Conservation (phyloP, 2,797 vertebrate genomes). For the Phoebastria nigripes region DNA sequence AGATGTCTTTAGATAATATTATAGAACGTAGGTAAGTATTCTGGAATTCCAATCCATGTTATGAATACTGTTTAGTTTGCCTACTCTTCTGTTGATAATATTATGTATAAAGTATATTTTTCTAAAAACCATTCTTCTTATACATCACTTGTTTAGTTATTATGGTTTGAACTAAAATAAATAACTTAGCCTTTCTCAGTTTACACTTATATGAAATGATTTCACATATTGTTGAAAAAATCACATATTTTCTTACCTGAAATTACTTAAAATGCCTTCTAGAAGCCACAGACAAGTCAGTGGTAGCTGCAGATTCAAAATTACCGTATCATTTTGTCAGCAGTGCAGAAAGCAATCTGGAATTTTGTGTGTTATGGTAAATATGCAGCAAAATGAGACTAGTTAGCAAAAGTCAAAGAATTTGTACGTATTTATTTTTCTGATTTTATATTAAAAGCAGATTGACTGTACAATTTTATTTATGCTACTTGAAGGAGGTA, state of each 20-base stretch:
- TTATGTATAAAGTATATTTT: not conserved
- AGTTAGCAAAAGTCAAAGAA: not conserved
- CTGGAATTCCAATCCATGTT: not conserved
- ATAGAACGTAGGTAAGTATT: not conserved
- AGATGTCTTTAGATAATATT: not conserved
- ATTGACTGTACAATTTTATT: not conserved
- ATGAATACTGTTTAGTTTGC: not conserved
- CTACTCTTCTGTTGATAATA: not conserved
- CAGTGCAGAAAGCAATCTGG: not conserved
- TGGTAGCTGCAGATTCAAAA: not conserved
- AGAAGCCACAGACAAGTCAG: not conserved
- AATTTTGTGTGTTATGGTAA: not conserved
- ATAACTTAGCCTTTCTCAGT: not conserved
- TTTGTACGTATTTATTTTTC: not conserved
- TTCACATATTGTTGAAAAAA: not conserved
- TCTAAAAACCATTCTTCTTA: not conserved
- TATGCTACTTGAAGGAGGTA: not conserved
- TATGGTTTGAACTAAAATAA: not conserved
- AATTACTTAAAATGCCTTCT: not conserved
- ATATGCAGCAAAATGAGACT: not conserved
- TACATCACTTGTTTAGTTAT: not conserved
- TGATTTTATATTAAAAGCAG: not conserved
- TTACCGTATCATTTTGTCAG: not conserved
- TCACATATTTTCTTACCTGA: not conserved
- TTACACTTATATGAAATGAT: not conserved